phyloP scores from a whole-genome alignment of 2,113 vertebrate genomes.

The Hippopotamus amphibius region DNA sequence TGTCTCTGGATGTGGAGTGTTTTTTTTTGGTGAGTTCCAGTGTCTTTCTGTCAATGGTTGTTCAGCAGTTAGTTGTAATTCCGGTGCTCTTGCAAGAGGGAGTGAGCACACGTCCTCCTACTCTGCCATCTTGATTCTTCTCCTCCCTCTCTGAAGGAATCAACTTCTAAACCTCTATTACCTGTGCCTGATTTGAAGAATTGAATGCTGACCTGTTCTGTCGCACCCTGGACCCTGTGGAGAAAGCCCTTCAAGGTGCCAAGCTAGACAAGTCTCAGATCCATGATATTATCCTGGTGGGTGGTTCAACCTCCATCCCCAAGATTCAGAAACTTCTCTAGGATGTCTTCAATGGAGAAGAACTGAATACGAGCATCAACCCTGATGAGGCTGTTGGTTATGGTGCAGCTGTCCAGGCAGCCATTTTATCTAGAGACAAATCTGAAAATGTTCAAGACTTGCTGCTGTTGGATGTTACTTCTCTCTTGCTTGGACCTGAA shows the following conservation, averaged over 20 bases:
- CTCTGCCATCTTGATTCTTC: too few species aligned
- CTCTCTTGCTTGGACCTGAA: too few species aligned
- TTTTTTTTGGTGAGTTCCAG: too few species aligned
- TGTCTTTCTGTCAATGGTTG: too few species aligned
- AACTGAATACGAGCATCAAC: slow-evolving; percentile 94
- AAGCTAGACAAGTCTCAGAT: slow-evolving; percentile 92
- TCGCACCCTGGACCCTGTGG: slow-evolving; percentile 93
- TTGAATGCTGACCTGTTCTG: slow-evolving; percentile 94
- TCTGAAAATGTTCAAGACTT: too few species aligned
- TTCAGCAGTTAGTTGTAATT: too few species aligned
- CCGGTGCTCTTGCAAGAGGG: too few species aligned
- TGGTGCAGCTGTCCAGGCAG: slow-evolving; percentile 93
- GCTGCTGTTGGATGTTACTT: too few species aligned
- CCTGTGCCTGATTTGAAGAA: slow-evolving; percentile 92
- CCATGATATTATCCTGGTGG: slow-evolving; percentile 84
- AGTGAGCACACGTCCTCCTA: too few species aligned
- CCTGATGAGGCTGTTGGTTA: slow-evolving; percentile 94
- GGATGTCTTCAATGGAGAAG: slow-evolving; percentile 91
- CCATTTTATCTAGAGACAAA: slow-evolving; percentile 85
- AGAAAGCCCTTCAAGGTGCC: slow-evolving; percentile 92
- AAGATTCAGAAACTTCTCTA: slow-evolving; percentile 95
- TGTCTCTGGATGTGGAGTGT: too few species aligned
- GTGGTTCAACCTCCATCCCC: slow-evolving; percentile 94
- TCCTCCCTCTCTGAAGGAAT: slow-evolving; percentile 49
- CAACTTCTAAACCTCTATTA: slow-evolving; percentile 95